Percentiles rank a stretch among this genome's conserved stretches.
Evolutionary conservation across 2,888 invertebrate species (phyloP).

Genomic region (Dicranocentrus wangi): DNA sequence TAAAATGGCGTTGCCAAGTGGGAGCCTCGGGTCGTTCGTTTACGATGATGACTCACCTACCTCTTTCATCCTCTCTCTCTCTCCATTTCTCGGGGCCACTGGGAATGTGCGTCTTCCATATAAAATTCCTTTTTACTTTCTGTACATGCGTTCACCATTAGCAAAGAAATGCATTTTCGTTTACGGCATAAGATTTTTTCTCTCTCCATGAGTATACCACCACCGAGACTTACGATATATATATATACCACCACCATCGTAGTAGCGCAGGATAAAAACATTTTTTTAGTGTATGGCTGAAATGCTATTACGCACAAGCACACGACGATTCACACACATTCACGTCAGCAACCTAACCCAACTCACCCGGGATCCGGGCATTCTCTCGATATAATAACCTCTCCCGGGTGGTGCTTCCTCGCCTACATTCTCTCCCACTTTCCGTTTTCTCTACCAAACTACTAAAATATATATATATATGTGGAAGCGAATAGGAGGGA

Average conservation of each 20-base stretch:
- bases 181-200: too few species aligned
- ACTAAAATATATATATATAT: too few species aligned
- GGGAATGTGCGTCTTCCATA: conserved; percentile 2
- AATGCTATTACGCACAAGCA: conserved; percentile 4
- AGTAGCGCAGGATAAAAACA: too few species aligned
- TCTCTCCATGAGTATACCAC: not conserved
- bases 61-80: conserved; percentile 5
- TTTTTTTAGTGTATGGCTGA: too few species aligned
- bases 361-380: conserved; percentile 29
- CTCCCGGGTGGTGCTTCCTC: not conserved
- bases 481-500: too few species aligned
- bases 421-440: not conserved
- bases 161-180: not conserved
- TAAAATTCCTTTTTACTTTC: not conserved
- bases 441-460: too few species aligned
- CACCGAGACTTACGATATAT: too few species aligned
- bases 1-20: not conserved
- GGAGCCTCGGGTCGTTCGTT: too few species aligned
- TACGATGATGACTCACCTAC: conserved; percentile 24
- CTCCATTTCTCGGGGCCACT: conserved; percentile 18
- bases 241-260: too few species aligned
- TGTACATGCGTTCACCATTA: not conserved
- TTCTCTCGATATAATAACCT: conserved; percentile 20
- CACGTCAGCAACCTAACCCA: conserved; percentile 34
- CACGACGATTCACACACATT: conserved; percentile 19